phyloP scores from a whole-genome alignment of 2,797 vertebrate species.

The Ptychobarbus kaznakovi region DNA sequence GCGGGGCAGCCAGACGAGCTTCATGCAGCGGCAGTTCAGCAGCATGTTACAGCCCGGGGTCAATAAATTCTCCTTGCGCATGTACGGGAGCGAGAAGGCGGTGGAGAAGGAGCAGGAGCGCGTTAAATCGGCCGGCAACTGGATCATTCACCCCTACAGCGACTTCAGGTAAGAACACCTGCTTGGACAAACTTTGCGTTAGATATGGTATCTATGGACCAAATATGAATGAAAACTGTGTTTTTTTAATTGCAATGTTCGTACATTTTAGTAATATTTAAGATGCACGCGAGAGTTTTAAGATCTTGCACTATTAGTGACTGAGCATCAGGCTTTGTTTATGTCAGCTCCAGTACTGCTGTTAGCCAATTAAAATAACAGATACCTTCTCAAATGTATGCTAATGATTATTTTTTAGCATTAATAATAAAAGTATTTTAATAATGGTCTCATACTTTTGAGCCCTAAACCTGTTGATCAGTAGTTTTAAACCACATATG shows the following conservation, averaged over 20 bases:
- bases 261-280: neutral
- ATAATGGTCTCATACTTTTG: neutral
- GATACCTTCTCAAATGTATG: neutral
- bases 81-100: slow-evolving; percentile 97
- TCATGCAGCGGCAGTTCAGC: slow-evolving; percentile 96
- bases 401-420: neutral
- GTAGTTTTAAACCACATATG: neutral
- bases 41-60: slow-evolving; percentile 97
- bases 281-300: neutral
- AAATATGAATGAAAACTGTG: neutral
- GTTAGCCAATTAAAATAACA: neutral
- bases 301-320: neutral
- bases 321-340: neutral
- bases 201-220: neutral
- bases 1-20: slow-evolving; percentile 87
- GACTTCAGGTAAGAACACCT: slow-evolving; percentile 91
- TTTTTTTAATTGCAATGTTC: neutral
- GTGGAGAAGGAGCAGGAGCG: slow-evolving; percentile 95
- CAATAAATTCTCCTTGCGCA: slow-evolving; percentile 99
- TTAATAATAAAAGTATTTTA: neutral
- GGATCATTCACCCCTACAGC: slow-evolving; percentile 99
- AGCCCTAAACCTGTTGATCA: neutral
- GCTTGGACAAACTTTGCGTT: slow-evolving; percentile 17
- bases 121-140: slow-evolving; percentile 95
- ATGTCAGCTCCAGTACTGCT: neutral